phyloP scores from a whole-genome alignment of 1,140 invertebrate species.

The Nixonia krombeini region DNA sequence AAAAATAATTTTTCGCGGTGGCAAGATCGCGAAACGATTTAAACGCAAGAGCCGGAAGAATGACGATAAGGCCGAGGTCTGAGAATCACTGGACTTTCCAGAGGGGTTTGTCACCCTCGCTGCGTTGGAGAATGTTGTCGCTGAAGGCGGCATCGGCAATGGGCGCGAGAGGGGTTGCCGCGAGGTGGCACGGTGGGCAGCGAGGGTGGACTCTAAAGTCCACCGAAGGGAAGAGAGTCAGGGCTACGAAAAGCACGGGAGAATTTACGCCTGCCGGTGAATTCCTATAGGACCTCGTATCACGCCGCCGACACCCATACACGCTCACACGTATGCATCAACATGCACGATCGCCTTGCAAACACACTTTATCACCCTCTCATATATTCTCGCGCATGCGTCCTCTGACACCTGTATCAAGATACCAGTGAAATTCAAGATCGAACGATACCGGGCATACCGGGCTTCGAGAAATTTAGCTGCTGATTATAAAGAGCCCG shows the following conservation, averaged over 20 bases:
- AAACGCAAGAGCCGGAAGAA: no score
- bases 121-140: constrained; percentile 68
- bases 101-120: constrained; percentile 65
- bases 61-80: constrained; percentile 50
- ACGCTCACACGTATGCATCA: neutral
- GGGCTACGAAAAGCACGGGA: constrained; percentile 20
- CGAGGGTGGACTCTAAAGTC: constrained; percentile 67
- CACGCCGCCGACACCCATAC: constrained; percentile 39
- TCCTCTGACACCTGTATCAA: no score
- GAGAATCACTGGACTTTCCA: constrained; percentile 66
- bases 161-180: constrained; percentile 54
- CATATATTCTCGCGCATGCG: no score
- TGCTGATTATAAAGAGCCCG: neutral
- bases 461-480: neutral
- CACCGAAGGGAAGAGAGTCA: constrained; percentile 56
- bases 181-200: constrained; percentile 49
- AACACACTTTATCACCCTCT: neutral
- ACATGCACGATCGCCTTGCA: neutral
- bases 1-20: no score
- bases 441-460: no score
- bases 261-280: constrained; percentile 64
- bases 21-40: no score
- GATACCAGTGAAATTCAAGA: neutral
- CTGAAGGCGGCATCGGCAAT: constrained; percentile 66
- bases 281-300: constrained; percentile 64